Conservation (phyloP, 1,140 invertebrate genomes). For the Melitaea cinxia region DNA sequence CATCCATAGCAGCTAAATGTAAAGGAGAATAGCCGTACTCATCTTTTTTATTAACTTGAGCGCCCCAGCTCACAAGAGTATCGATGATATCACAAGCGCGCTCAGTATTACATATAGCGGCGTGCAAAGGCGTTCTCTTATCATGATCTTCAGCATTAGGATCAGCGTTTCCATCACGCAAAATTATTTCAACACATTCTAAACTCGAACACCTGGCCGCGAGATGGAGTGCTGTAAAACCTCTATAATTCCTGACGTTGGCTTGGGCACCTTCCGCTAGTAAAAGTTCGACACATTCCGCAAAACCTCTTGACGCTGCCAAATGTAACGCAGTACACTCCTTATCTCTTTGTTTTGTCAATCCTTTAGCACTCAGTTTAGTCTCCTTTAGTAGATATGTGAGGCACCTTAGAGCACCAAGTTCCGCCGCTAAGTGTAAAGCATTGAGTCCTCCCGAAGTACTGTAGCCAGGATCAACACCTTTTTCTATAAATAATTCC, state of each 20-base stretch:
- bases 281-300: conserved; percentile 83
- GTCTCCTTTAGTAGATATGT: conserved; percentile 80
- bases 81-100: conserved; percentile 82
- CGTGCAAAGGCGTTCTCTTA: conserved; percentile 83
- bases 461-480: conserved; percentile 78
- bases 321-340: conserved; percentile 85
- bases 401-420: conserved; percentile 81
- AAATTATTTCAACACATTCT: conserved; percentile 81
- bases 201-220: conserved; percentile 83
- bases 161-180: conserved; percentile 80
- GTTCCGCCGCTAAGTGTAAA: conserved; percentile 83
- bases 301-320: conserved; percentile 85
- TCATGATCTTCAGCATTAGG: conserved; percentile 83
- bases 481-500: conserved; percentile 80
- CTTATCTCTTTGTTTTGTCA: conserved; percentile 80
- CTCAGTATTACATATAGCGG: conserved; percentile 81
- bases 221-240: conserved; percentile 84
- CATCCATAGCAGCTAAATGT: conserved; percentile 86
- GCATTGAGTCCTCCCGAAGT: conserved; percentile 82
- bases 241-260: conserved; percentile 81
- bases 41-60: conserved; percentile 83
- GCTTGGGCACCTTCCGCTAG: conserved; percentile 84
- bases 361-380: conserved; percentile 70
- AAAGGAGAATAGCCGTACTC: conserved; percentile 86
- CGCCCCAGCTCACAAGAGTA: conserved; percentile 81